Base-by-base conservation (phyloP, 2,888 invertebrate species). In the Andrena dorsata region DNA sequence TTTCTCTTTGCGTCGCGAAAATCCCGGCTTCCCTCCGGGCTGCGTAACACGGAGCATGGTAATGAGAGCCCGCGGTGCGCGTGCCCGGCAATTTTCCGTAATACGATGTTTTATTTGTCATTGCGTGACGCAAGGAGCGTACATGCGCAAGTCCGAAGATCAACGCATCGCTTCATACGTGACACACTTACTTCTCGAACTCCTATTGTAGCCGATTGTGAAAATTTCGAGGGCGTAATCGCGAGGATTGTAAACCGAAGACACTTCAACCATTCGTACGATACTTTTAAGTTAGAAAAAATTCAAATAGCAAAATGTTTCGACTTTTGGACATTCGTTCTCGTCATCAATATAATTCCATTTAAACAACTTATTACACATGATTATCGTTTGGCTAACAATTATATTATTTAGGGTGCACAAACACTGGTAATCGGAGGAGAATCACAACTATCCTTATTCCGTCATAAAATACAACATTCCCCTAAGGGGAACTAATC, bases 21-120 rank as follows among this genome's bases (percentile, higher is more conserved):
- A 82, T 64, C 26, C 26, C 20, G 47, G 32, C 65, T 32, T 58
- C 56, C 80, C 66, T 68, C 66, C 65, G 63, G 80, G 41, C 85
- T 82, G 82, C 89, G 84, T 83, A 84, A 85, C 71, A 68, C 74
- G 63, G 41, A 41, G 47, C 68, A 58, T 30, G 61, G 47, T 86
- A 79, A 69, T 70, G 68, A 84, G 32, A 61, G 8, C 41, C 56
- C 76, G 35, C 64, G 72, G 60, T 84, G 80, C 13, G 81, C 89
- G 85, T 85, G 87, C 86, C 84, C 80, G 61, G 80, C 51, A 80
- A 85, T 84, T 83, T 85, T 66, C 87, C 82, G 61, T 82, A 86
- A 81, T 83, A 80, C 85, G 76, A 82, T 81, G 83, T 86, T 85
- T 85, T 90, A 87, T 85, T 89, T 80, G 78, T 70, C 66, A 83